Evolutionary conservation across 2,113 vertebrate species (phyloP).

Genomic region (Siphamia tubifer): DNA sequence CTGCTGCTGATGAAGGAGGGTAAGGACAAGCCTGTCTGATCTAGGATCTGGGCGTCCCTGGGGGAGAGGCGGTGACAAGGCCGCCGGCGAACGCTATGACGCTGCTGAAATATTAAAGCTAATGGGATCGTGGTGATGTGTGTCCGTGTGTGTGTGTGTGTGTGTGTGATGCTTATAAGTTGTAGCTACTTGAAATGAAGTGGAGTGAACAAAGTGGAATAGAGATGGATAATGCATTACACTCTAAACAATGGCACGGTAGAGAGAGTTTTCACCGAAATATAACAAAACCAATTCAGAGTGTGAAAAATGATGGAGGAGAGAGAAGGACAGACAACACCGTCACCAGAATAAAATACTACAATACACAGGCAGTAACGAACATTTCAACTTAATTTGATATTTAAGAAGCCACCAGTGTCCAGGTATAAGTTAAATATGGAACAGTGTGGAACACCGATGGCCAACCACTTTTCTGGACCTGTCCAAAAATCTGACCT

Average conservation of each 20-base stretch:
- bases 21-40: conserved; percentile 34
- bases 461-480: no score
- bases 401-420: no score
- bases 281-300: conserved; percentile 34
- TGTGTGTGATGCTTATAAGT: conserved; percentile 31
- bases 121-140: conserved; percentile 54
- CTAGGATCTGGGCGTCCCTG: conserved; percentile 47
- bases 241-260: conserved; percentile 42
- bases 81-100: conserved; percentile 48
- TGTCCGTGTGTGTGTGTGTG: neutral
- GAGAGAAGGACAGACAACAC: neutral
- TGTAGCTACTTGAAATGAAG: conserved; percentile 57
- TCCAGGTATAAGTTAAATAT: no score
- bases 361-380: no score
- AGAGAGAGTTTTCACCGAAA: conserved; percentile 23
- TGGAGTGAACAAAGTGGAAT: conserved; percentile 67
- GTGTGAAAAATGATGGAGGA: conserved; percentile 17
- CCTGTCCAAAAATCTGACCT: no score
- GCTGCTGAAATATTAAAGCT: conserved; percentile 75
- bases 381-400: no score
- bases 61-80: conserved; percentile 58
- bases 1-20: conserved; percentile 29
- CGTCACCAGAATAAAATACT: no score
- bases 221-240: conserved; percentile 71
- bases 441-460: no score